Base-by-base conservation (phyloP, 92 coral and sea anemone species). In the Actinostola sp. region DNA sequence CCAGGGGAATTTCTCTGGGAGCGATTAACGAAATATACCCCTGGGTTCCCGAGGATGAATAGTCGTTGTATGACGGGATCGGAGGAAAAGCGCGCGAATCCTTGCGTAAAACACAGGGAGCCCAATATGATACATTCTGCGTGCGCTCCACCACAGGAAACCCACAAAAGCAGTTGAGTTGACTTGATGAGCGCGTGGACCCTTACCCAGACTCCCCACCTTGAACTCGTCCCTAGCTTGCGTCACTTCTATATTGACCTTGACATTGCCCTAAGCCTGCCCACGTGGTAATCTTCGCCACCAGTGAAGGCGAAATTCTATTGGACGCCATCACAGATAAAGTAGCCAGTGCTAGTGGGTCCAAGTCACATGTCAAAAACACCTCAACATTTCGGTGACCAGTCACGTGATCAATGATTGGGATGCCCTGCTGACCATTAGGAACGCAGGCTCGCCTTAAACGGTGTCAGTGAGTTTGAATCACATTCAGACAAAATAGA, bases 281-380 rank as follows among this genome's bases (percentile, higher is more conserved):
- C 17, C 98, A 93, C 66, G 94, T 86, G 39, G 52, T 70, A 1
- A 72, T 93, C 30, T 91, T 57, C 63, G 97, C 93, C n/a, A 91
- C 83, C 31, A 62, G 39, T 26, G 43, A 24, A 24, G 82, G 60
- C 1, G 98, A 93, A 7, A 50, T 93, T 5, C 67, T 87, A 8
- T 91, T 86, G 54, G 63, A 75, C 14, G 75, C 29, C 51, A 80
- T 93, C 42, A 91, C 82, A 93, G 87, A 83, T 78, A 93, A 93
- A 61, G 98, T 93, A 17, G 86, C 93, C 68, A 85, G 70, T 42
- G 93, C 97, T 41, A 93, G 98, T 51, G 98, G 98, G n/a, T 93
- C 98, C 12, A 93, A 91, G 84, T 91, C 94, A 29, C 92, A 88
- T 63, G 98, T 93, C 49, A 85, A 75, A 69, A 77, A 73, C 55